A percentile compares a stretch with the other conserved stretches of the same genome.
These are phyloP conservation scores for Meiosimyza decipiens DNA, from an alignment of 2,888 invertebrate species.

Conservation along the genomic window DNA sequence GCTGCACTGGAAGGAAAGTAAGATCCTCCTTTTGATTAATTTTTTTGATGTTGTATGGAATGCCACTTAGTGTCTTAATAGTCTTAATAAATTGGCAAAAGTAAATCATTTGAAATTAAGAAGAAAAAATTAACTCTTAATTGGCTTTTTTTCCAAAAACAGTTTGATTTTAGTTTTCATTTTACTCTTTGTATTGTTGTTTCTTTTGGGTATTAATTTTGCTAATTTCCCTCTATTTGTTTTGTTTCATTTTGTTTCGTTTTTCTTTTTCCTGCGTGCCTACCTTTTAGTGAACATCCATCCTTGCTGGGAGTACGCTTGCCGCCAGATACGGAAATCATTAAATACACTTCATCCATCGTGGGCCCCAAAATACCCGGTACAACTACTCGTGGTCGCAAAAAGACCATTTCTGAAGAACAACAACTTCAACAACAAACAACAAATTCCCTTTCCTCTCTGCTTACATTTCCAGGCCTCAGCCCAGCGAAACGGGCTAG, in stretches of 20 bases:
- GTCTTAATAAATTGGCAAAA: constrained; percentile 25
- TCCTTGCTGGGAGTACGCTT: constrained; percentile 85
- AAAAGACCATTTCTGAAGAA: constrained; percentile 89
- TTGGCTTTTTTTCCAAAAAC: constrained; percentile 23
- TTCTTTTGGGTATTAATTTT: neutral
- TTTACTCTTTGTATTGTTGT: constrained; percentile 37
- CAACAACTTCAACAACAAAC: constrained; percentile 68
- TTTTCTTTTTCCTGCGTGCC: constrained; percentile 29
- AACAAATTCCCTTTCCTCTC: constrained; percentile 63
- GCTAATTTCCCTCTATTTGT: constrained; percentile 1
- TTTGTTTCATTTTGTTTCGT: constrained; percentile 26
- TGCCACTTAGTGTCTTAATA: constrained; percentile 36
- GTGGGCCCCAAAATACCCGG: constrained; percentile 88
- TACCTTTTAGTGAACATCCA: constrained; percentile 76
- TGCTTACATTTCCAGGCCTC: constrained; percentile 69
- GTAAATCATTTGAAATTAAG: neutral
- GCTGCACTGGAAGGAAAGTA: constrained; percentile 80
- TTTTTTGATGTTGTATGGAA: constrained; percentile 43
- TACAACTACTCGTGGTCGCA: constrained; percentile 84
- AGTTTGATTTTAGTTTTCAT: constrained; percentile 20
- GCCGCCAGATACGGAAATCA: constrained; percentile 90
- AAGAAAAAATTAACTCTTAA: neutral
- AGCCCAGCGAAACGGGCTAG: constrained; percentile 67
- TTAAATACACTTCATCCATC: constrained; percentile 88
- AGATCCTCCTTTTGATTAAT: constrained; percentile 58